phyloP scores from a whole-genome alignment of 1,140 invertebrate species.

The Zaprionus lachaisei region DNA sequence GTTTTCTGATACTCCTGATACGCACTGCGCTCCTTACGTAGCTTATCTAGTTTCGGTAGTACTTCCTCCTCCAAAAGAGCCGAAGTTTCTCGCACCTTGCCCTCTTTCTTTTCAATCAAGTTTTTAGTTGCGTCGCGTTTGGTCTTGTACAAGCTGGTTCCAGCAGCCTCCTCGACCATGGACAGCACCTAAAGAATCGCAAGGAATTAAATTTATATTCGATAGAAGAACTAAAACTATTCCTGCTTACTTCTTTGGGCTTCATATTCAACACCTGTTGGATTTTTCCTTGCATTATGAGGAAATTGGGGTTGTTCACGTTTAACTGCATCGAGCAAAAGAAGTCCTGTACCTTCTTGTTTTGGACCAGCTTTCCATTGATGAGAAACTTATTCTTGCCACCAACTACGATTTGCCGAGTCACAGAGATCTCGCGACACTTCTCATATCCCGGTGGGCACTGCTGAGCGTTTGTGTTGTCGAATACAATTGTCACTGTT shows the following conservation, averaged over 20 bases:
- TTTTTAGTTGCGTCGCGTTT: constrained; percentile 95
- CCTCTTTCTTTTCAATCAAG: constrained; percentile 97
- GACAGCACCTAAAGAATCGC: constrained; percentile 90
- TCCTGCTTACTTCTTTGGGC: constrained; percentile 91
- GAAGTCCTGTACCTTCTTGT: constrained; percentile 96
- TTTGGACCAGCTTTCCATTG: constrained; percentile 95
- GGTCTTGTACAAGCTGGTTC: constrained; percentile 98
- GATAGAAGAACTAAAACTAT: too few species aligned
- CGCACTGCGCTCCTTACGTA: constrained; percentile 93
- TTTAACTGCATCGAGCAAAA: constrained; percentile 99
- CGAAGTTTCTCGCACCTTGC: constrained; percentile 94
- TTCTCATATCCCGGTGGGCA: constrained; percentile 97
- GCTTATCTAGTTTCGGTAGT: constrained; percentile 92
- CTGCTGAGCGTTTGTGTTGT: constrained; percentile 93
- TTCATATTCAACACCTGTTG: constrained; percentile 99
- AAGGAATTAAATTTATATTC: background rate
- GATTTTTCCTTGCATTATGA: constrained; percentile 99
- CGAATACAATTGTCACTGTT: constrained; percentile 97
- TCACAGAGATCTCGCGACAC: constrained; percentile 96
- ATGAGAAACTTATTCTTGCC: constrained; percentile 98
- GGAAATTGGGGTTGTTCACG: constrained; percentile 99
- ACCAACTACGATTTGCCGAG: constrained; percentile 92
- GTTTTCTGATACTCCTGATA: constrained; percentile 96
- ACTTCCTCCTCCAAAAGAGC: constrained; percentile 94
- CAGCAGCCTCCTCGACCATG: constrained; percentile 99